Base-by-base conservation (phyloP, 1,140 invertebrate genomes). In the Venturia canescens region DNA sequence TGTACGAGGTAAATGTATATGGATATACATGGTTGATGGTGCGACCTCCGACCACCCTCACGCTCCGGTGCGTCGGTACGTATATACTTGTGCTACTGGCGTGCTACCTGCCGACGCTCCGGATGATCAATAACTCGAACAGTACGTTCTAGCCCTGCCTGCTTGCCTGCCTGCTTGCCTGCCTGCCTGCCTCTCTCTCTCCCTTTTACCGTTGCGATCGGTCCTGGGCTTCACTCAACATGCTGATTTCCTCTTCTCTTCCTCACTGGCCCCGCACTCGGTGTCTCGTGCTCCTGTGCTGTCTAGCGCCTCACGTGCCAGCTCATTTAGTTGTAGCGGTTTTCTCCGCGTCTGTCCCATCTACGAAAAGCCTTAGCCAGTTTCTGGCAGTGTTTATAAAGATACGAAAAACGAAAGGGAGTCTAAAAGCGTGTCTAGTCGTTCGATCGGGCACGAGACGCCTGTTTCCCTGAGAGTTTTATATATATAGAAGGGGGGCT, bases 51-150 rank as follows among this genome's bases (percentile, higher is more conserved):
- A 23, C 60, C 60, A 63, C 60, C 60, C 23, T 63, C 60, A 27
- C 38, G 5, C 57, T 27, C 44, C 67, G 23, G 72, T 76, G 79
- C 79, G 71, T 80, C 72, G 69, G 44, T 63, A 23, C 21, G 15
- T n/a, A 53, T 53, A 53, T 15, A 53, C 18, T 57, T 57, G 53
- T 18, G 53, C 38, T 44, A 44, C 60, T 27, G 60, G 23, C 60
- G 60, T 63, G 60, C 60, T 63, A 63, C 60, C 60, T 63, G 60
- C 60, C 23, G n/a, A 26, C 44, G 63, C 26, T 70, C 57, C 26
- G 53, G 70, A 87, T 87, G 82, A 87, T 87, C 86, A 85, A 87
- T 87, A 87, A 85, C 86, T 85, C 26, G 82, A 86, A 87, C 79
- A 80, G 26, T 70, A 53, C 50, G 18, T 21, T 63, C 23, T 63